Evolutionary conservation across 2,797 vertebrate species (phyloP).

Genomic region (Darevskia nairensis): DNA sequence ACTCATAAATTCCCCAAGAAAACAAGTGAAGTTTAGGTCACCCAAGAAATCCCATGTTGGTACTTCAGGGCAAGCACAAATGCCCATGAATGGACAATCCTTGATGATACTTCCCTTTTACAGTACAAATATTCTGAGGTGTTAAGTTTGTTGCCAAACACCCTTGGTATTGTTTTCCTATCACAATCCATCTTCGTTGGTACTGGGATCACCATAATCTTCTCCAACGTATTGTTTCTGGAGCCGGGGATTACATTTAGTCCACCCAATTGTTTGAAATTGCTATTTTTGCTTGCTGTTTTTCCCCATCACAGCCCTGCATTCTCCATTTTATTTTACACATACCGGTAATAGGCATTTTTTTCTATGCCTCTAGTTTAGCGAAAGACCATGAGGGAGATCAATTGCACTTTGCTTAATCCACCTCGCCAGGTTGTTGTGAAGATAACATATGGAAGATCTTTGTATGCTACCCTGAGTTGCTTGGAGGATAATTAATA

Average conservation of each 20-base stretch:
- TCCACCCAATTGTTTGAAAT: constrained; percentile 35
- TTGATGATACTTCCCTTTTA: neutral
- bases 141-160: neutral
- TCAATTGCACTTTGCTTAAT: neutral
- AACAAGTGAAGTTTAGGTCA: neutral
- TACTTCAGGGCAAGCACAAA: neutral
- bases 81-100: neutral
- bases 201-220: constrained; percentile 26
- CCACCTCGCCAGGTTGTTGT: neutral
- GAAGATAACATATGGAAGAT: neutral
- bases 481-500: neutral
- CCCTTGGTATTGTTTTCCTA: neutral
- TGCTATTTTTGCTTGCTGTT: neutral
- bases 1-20: neutral
- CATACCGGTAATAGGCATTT: neutral
- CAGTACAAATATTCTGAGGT: neutral
- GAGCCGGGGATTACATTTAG: constrained; percentile 22
- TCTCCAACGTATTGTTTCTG: constrained; percentile 43
- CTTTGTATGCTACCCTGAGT: neutral
- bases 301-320: neutral
- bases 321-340: neutral
- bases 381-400: neutral
- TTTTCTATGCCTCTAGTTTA: neutral
- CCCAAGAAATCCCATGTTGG: neutral
- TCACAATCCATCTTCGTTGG: neutral